These are phyloP conservation scores for Echiichthys vipera DNA, from an alignment of 2,797 vertebrate genomes.

Conservation along the genomic window DNA sequence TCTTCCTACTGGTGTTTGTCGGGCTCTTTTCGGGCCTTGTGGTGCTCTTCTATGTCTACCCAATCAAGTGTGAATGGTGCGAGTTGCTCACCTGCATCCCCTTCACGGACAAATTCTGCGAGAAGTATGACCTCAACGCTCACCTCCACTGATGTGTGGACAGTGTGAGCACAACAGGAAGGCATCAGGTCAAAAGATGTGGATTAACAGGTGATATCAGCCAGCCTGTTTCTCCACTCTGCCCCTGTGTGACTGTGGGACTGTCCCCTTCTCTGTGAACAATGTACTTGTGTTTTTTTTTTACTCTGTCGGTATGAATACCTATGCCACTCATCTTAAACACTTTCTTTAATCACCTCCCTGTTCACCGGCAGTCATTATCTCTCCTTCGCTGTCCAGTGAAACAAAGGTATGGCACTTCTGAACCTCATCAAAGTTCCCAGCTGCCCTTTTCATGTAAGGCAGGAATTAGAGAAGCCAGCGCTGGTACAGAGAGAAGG, in stretches of 20 bases:
- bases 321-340: constrained; percentile 67
- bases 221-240: constrained; percentile 36
- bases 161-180: constrained; percentile 10
- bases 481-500: constrained; percentile 81
- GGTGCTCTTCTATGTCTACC: constrained; percentile 96
- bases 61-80: constrained; percentile 97
- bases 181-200: constrained; percentile 56
- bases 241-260: constrained; percentile 30
- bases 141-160: constrained; percentile 91
- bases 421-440: constrained; percentile 60
- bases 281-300: constrained; percentile 78
- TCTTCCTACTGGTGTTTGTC: constrained; percentile 93
- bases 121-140: constrained; percentile 98
- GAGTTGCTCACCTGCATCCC: constrained; percentile 98
- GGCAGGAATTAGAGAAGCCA: constrained; percentile 68
- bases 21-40: constrained; percentile 95
- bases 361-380: constrained; percentile 61
- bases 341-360: constrained; percentile 62
- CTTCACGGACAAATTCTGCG: constrained; percentile 99
- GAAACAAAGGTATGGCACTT: constrained; percentile 68
- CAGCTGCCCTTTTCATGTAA: constrained; percentile 67
- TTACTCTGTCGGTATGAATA: constrained; percentile 76
- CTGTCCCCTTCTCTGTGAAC: constrained; percentile 71
- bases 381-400: constrained; percentile 70
- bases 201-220: constrained; percentile 35